Evolutionary conservation across 1,140 invertebrate species (phyloP).

Genomic region (Centruroides sculpturatus): DNA sequence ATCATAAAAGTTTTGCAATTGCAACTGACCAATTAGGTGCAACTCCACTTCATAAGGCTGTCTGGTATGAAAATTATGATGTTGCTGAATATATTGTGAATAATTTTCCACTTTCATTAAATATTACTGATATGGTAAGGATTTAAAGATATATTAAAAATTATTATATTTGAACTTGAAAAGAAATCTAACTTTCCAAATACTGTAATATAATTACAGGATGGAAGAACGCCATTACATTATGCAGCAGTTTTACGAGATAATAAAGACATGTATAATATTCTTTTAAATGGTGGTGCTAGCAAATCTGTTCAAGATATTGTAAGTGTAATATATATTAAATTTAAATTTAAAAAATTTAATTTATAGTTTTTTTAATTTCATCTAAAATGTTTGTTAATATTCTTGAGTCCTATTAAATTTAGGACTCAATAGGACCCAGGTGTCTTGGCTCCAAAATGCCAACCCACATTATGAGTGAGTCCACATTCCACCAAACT

Average conservation of each 20-base stretch:
- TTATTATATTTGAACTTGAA: too few species aligned
- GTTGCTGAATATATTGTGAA: constrained; percentile 49
- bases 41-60: constrained; percentile 82
- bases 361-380: background rate
- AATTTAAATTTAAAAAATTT: background rate
- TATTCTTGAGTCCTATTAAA: background rate
- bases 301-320: constrained; percentile 12
- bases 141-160: too few species aligned
- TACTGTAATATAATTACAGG: constrained; percentile 28
- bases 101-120: constrained; percentile 17
- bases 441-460: background rate
- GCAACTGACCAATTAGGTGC: constrained; percentile 71
- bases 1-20: constrained; percentile 77
- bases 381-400: background rate
- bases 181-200: background rate
- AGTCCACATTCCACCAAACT: too few species aligned
- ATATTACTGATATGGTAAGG: constrained; percentile 17
- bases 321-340: constrained; percentile 3
- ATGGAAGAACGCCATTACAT: constrained; percentile 62
- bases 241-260: constrained; percentile 55
- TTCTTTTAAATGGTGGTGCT: constrained; percentile 49
- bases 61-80: constrained; percentile 71
- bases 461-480: background rate
- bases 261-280: constrained; percentile 44
- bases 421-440: background rate